Conservation (phyloP, 1,140 invertebrate genomes). For the Tetraneura akinire region DNA sequence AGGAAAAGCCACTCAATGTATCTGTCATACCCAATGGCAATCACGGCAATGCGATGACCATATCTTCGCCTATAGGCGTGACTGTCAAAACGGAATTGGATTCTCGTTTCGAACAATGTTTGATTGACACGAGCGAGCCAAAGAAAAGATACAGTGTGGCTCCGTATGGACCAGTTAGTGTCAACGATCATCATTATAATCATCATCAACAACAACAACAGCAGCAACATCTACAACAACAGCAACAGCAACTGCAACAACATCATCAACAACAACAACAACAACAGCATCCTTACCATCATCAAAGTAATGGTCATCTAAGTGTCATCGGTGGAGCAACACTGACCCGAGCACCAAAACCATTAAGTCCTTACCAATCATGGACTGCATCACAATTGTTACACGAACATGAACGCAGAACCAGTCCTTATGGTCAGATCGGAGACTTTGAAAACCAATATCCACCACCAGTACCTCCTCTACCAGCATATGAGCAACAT, state of each 20-base stretch:
- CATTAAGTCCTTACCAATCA: slow-evolving; percentile 63
- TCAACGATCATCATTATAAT: slow-evolving; percentile 41
- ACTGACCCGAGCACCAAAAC: slow-evolving; percentile 58
- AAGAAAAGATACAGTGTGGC: slow-evolving; percentile 61
- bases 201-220: slow-evolving; percentile 54
- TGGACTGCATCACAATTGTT: slow-evolving; percentile 66
- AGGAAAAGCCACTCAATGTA: slow-evolving; percentile 56
- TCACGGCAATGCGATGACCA: slow-evolving; percentile 11
- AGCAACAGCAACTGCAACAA: slow-evolving; percentile 51
- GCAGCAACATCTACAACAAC: no score
- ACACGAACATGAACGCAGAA: slow-evolving; percentile 65
- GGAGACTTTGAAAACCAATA: slow-evolving; percentile 53
- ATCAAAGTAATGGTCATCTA: slow-evolving; percentile 47
- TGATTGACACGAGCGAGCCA: slow-evolving; percentile 58
- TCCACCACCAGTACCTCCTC: slow-evolving; percentile 55
- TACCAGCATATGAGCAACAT: slow-evolving; percentile 56
- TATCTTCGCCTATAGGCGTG: slow-evolving; percentile 39
- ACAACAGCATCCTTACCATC: slow-evolving; percentile 54
- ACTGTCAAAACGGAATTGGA: slow-evolving; percentile 53
- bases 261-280: slow-evolving; percentile 56
- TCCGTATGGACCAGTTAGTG: slow-evolving; percentile 53
- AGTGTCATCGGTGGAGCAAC: slow-evolving; percentile 55
- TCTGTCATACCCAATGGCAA: slow-evolving; percentile 56
- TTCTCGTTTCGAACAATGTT: slow-evolving; percentile 57
- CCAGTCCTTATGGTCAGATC: slow-evolving; percentile 59